Evolutionary conservation across 2,888 invertebrate species (phyloP), one percentile per base, ranked within the genome.

Genomic region (Synanthedon tipuliformis): DNA sequence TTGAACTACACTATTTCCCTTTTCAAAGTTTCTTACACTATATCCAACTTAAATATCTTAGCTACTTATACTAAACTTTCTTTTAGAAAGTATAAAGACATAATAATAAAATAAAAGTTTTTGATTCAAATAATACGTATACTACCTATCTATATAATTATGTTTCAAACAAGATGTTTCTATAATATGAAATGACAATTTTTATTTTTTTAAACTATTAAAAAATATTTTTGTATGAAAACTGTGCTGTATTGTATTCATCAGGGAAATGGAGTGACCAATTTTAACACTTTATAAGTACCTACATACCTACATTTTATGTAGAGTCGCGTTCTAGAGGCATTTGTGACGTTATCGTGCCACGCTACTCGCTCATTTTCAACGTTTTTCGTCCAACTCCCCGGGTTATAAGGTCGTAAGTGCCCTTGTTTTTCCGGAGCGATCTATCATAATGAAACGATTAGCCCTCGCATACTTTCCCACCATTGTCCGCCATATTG

Each of bases 401-500:
- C 13, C 12, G 15, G 45, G 18, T 13, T 4, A 52, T 49, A 52
- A 52, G 23, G 54, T 41, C n/a, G 15, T 50, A 54, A 51, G 34
- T 45, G 45, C 45, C 45, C n/a, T 8, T 45, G 45, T 45, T 55
- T 56, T 56, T 54, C 52, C 51, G 50, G 27, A 50, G 45, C 53
- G 51, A 57, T 59, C 59, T 57, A 57, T 59, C 57, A 59, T 54
- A 53, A 56, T 57, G 56, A 53, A 55, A 52, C 53, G 57, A 59
- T 57, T 59, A 59, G 59, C 51, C 50, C 51, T 53, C 55, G 51
- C 55, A 56, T 54, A 58, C 53, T 58, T 56, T 58, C 52, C 54
- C 51, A 52, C 50, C 16, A 51, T 52, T 54, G 50, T 52, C 50
- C 45, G 55, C 56, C 55, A 54, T 54, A 54, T 56, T 56, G 53